Conservation (phyloP, 1,140 invertebrate genomes). For the Rhynchophorus ferrugineus region DNA sequence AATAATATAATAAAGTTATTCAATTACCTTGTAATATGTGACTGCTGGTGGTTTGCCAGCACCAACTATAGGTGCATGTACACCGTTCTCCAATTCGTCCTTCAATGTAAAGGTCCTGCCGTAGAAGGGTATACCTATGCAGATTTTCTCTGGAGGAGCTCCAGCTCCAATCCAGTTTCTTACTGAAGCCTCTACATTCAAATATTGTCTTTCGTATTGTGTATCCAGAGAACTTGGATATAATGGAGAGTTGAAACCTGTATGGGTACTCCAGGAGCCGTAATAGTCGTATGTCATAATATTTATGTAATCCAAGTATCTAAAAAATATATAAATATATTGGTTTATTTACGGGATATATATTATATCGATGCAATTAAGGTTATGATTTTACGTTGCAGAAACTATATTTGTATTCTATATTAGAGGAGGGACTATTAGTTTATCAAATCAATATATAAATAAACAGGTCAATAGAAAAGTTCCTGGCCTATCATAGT, state of each 20-base stretch:
- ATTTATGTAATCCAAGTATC: constrained; percentile 55
- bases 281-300: constrained; percentile 63
- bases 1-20: too few relatives aligned
- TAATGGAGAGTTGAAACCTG: constrained; percentile 52
- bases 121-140: constrained; percentile 56
- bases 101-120: constrained; percentile 53
- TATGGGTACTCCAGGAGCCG: constrained; percentile 51
- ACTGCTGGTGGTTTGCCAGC: constrained; percentile 32
- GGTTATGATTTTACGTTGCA: too few relatives aligned
- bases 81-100: constrained; percentile 34
- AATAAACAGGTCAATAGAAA: too few relatives aligned
- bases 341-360: too few relatives aligned
- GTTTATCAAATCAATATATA: too few relatives aligned
- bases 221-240: constrained; percentile 41
- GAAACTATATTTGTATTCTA: too few relatives aligned
- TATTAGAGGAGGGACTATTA: too few relatives aligned
- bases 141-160: constrained; percentile 48
- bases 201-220: constrained; percentile 34
- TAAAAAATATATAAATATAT: constrained; percentile 28
- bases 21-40: constrained; percentile 11
- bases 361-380: too few relatives aligned
- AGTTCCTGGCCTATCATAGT: too few relatives aligned
- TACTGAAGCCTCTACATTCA: constrained; percentile 18
- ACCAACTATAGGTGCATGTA: constrained; percentile 44
- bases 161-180: constrained; percentile 36